Evolutionary conservation across 2,113 vertebrate species (phyloP).

Genomic region (Neogale vison): DNA sequence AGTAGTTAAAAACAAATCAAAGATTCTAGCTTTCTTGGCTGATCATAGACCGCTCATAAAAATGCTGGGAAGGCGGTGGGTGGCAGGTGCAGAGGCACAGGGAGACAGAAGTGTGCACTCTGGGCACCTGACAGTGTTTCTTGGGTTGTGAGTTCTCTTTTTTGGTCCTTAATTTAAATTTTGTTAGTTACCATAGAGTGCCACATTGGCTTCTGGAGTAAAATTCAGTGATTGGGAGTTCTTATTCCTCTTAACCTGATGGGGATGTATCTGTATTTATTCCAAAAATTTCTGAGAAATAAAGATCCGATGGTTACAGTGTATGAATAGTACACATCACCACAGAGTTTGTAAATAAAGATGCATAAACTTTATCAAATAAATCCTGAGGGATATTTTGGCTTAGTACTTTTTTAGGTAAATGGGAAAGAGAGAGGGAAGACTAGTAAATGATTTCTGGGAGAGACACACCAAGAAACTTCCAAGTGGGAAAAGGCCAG

Average conservation of each 20-base stretch:
- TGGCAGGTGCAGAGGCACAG: not conserved
- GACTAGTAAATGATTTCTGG: not conserved
- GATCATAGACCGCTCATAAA: not conserved
- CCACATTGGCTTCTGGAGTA: not conserved
- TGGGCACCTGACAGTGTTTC: not conserved
- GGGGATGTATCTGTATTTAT: not conserved
- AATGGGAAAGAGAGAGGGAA: not conserved
- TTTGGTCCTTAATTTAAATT: not conserved
- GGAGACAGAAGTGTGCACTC: not conserved
- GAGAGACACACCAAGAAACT: not conserved
- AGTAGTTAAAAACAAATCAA: constrained; percentile 33
- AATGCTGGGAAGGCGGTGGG: not conserved
- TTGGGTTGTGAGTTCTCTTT: not conserved
- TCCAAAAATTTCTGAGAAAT: not conserved
- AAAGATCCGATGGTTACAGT: not conserved
- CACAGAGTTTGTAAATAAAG: not conserved
- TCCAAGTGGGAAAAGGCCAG: not conserved
- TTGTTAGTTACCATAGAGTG: not conserved
- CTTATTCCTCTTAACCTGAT: not conserved
- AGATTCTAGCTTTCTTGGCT: not conserved
- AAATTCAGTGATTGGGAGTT: not conserved
- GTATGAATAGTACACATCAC: not conserved
- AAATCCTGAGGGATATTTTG: not conserved
- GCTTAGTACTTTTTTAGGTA: not conserved
- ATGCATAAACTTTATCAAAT: not conserved